Percentiles rank a stretch among this genome's conserved stretches.
These are phyloP conservation scores for Mastacembelus armatus DNA, from an alignment of 2,797 vertebrate species.

Conservation along the genomic window DNA sequence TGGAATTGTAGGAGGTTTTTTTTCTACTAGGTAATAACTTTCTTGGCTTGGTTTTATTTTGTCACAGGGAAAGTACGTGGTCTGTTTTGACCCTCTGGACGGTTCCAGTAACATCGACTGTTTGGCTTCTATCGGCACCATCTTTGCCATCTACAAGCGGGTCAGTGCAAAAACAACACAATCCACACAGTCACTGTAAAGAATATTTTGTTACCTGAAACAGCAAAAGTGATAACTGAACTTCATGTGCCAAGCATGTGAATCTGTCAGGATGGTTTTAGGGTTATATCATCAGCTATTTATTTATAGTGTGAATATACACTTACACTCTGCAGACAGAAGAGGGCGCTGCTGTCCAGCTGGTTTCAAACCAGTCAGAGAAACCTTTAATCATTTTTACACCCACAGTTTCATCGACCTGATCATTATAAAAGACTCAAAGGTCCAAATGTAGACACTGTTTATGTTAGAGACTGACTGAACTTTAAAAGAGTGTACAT, in stretches of 20 bases:
- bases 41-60: background rate
- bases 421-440: too few relatives aligned
- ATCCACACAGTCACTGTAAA: background rate
- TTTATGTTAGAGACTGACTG: too few relatives aligned
- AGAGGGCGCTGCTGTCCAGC: slow-evolving; percentile 18
- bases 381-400: too few relatives aligned
- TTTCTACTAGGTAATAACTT: background rate
- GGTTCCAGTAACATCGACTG: slow-evolving; percentile 99
- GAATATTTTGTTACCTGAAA: background rate
- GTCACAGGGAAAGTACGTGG: slow-evolving; percentile 94
- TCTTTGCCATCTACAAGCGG: slow-evolving; percentile 96
- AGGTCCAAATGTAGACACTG: too few relatives aligned
- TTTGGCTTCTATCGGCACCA: slow-evolving; percentile 95
- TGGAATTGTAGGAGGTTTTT: background rate
- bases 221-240: too few relatives aligned
- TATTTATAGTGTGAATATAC: background rate
- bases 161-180: slow-evolving; percentile 77
- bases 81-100: slow-evolving; percentile 98
- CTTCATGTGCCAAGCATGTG: too few relatives aligned
- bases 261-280: background rate
- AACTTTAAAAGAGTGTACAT: too few relatives aligned
- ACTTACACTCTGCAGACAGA: slow-evolving; percentile 2
- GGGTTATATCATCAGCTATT: background rate
- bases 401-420: too few relatives aligned
- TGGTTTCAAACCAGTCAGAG: too few relatives aligned